phyloP scores from a whole-genome alignment of 2,113 vertebrate genomes.

The Strigops habroptila region DNA sequence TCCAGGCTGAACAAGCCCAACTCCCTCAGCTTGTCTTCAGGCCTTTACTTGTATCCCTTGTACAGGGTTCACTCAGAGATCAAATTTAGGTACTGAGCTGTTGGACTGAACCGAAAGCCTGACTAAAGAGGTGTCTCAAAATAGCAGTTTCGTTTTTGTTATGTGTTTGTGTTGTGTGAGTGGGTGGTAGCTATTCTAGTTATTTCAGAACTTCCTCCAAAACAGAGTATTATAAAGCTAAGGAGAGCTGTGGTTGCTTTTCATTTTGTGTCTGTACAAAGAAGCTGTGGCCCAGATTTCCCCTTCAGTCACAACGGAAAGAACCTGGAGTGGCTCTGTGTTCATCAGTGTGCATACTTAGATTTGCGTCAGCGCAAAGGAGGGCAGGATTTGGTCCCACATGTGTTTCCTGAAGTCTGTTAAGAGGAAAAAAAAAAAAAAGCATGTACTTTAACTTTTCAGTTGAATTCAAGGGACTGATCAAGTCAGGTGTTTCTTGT shows the following conservation, averaged over 20 bases:
- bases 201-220: not conserved
- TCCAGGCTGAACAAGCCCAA: not conserved
- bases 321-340: not conserved
- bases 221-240: not conserved
- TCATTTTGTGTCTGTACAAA: not conserved
- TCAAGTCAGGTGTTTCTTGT: not conserved
- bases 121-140: not conserved
- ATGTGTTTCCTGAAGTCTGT: not conserved
- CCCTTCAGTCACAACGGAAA: not conserved
- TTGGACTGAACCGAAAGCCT: not conserved
- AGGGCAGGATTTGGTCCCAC: not conserved
- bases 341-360: not conserved
- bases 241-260: not conserved
- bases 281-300: not conserved
- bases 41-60: not conserved
- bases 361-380: not conserved
- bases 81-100: not conserved
- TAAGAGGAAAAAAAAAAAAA: not conserved
- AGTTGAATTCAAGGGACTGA: not conserved
- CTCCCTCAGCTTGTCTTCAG: not conserved
- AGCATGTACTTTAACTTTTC: not conserved
- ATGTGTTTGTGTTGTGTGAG: not conserved
- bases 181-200: slow-evolving; percentile 31
- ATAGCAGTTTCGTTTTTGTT: slow-evolving; percentile 9
- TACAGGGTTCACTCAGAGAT: not conserved